Conservation (phyloP, 2,113 vertebrate genomes). For the Pholis gunnellus region DNA sequence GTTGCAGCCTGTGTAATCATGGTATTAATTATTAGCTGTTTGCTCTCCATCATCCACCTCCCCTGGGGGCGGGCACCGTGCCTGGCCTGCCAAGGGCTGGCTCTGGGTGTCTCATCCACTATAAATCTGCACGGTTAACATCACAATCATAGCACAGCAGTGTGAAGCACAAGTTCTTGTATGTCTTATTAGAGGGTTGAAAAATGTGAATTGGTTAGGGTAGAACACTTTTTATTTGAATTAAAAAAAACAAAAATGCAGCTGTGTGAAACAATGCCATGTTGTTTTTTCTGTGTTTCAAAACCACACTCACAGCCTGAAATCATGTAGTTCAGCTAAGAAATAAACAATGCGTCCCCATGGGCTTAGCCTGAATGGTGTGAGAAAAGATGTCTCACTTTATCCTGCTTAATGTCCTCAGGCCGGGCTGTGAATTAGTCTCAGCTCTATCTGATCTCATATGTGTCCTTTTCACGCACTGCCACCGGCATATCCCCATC, state of each 20-base stretch:
- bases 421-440: constrained; percentile 74
- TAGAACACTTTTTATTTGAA: background rate
- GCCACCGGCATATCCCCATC: constrained; percentile 64
- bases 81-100: constrained; percentile 78
- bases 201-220: constrained; percentile 3
- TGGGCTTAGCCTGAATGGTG: constrained; percentile 73
- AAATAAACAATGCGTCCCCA: constrained; percentile 73
- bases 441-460: constrained; percentile 74
- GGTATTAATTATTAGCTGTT: constrained; percentile 87
- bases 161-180: background rate
- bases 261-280: constrained; percentile 8
- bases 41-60: constrained; percentile 84
- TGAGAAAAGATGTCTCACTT: constrained; percentile 82
- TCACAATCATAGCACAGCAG: constrained; percentile 55
- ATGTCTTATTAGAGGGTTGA: constrained; percentile 1
- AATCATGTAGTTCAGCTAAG: constrained; percentile 64
- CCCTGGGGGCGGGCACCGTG: constrained; percentile 73
- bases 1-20: constrained; percentile 83
- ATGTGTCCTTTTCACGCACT: constrained; percentile 70
- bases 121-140: constrained; percentile 78
- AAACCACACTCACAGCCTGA: constrained; percentile 39
- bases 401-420: constrained; percentile 70
- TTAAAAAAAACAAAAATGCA: background rate
- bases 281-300: constrained; percentile 19
- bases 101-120: constrained; percentile 75